These are phyloP conservation scores for Hymenochirus boettgeri DNA, from an alignment of 2,113 vertebrate genomes.

Conservation along the genomic window DNA sequence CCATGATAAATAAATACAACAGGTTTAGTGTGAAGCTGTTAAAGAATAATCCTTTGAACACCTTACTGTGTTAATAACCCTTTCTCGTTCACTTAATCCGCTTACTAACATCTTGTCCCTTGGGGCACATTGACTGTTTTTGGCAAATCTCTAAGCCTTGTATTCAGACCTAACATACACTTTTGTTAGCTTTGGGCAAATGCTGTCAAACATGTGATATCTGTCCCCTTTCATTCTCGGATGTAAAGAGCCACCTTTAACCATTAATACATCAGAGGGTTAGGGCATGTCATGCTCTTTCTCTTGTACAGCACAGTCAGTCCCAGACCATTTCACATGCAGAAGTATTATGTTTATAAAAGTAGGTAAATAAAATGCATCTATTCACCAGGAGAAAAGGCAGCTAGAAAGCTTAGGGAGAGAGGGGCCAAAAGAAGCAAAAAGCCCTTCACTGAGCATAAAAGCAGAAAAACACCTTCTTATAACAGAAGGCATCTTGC, in stretches of 20 bases:
- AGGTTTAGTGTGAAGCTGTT: conserved; percentile 23
- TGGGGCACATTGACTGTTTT: conserved; percentile 28
- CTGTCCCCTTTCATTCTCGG: conserved; percentile 11
- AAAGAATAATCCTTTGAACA: conserved; percentile 37
- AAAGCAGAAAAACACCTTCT: no score
- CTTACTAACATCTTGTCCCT: conserved; percentile 34
- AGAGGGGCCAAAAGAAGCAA: no score
- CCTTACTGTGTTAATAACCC: conserved; percentile 35
- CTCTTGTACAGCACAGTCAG: no score
- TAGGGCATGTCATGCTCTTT: no score
- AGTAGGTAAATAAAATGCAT: no score
- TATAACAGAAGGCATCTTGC: no score
- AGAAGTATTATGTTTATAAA: no score
- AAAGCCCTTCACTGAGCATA: no score
- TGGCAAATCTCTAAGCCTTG: conserved; percentile 15
- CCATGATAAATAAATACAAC: conserved; percentile 24
- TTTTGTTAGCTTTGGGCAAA: conserved; percentile 16
- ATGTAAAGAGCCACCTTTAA: conserved; percentile 10
- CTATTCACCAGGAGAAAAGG: no score
- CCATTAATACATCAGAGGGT: conserved; percentile 6
- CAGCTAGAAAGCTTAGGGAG: no score
- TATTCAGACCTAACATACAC: conserved; percentile 16
- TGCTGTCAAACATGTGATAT: conserved; percentile 7
- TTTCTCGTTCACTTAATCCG: conserved; percentile 29
- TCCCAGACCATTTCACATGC: no score